Percentiles rank a stretch among this genome's conserved stretches.
phyloP scores from a whole-genome alignment of 1,140 invertebrate genomes.

The Scaptomyza montana region DNA sequence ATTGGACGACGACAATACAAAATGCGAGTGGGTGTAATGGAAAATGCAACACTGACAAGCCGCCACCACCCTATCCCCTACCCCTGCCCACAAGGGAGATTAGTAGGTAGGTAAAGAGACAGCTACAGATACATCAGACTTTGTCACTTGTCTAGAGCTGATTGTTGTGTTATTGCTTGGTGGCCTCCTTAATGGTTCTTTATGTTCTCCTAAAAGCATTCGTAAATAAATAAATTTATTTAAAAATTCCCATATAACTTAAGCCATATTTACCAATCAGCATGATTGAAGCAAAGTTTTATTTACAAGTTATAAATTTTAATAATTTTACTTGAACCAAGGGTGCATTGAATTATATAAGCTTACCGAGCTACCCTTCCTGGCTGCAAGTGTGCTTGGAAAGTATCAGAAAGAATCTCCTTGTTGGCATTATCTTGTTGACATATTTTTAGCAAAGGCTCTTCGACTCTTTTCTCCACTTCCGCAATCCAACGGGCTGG shows the following conservation, averaged over 20 bases:
- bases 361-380: constrained; percentile 58
- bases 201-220: constrained; percentile 26
- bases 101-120: not conserved
- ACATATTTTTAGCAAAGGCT: constrained; percentile 37
- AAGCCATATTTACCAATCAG: not conserved
- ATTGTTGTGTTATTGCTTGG: constrained; percentile 4
- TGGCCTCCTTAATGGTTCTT: constrained; percentile 26
- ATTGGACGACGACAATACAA: constrained; percentile 51
- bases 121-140: constrained; percentile 56
- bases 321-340: not conserved
- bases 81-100: not conserved
- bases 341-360: constrained; percentile 59
- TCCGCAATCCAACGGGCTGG: constrained; percentile 44
- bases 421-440: not conserved
- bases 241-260: not conserved
- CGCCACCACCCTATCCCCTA: not conserved
- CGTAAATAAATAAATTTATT: constrained; percentile 12
- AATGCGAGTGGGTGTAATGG: constrained; percentile 64
- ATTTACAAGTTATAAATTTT: too few relatives aligned
- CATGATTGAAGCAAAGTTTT: too few relatives aligned
- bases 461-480: constrained; percentile 57
- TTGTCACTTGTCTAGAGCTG: constrained; percentile 42
- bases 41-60: constrained; percentile 51
- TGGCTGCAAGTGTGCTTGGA: constrained; percentile 76
- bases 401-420: not conserved